Base-by-base conservation (phyloP, 2,888 invertebrate genomes). In the Endotricha flammealis region DNA sequence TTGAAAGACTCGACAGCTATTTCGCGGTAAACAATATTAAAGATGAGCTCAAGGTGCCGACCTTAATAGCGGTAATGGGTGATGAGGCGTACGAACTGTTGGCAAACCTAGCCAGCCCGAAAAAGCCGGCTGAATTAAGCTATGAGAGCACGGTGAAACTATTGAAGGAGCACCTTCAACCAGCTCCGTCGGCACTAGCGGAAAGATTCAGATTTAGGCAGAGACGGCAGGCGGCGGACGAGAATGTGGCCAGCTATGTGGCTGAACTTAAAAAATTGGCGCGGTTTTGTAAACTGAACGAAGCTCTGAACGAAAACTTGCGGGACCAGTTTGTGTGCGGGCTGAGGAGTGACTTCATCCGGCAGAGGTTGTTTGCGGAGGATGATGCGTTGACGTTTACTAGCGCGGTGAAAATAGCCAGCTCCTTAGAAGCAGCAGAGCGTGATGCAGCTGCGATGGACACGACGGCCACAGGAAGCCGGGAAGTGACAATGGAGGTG, bases 301-400 rank as follows among this genome's bases (percentile, higher is more conserved):
- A 25, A 7, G 20, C n/a, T 14, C 12, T 36, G 4, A 24, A 36
- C 4, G 30, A 36, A 20, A 36, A 36, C 13, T 12, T 36, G 9
- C 36, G 36, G 8, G 31, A 37, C 27, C 37, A 37, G 40, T 36
- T 39, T 10, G 29, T 42, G 16, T 42, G 45, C 16, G 42, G 46
- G 3, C 12, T 38, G 9, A 28, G 24, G 3, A 44, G 38, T 17
- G 44, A 44, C 9, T 12, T 42, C 14, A 42, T 38, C 6, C 20
- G 39, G 5, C 44, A 46, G 12, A 28, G 42, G 17, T 29, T 44
- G 16, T 48, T 46, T 22, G 46, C 48, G 6, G 45, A 48, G 12
- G 27, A 32, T 14, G 39, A 42, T 25, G 12, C 29, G 12, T 9
- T 43, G 13, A 31, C 10, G 2, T 45, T 36, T 14, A 9, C 12